phyloP scores from a whole-genome alignment of 1,140 invertebrate species.

The Diabrotica virgifera region DNA sequence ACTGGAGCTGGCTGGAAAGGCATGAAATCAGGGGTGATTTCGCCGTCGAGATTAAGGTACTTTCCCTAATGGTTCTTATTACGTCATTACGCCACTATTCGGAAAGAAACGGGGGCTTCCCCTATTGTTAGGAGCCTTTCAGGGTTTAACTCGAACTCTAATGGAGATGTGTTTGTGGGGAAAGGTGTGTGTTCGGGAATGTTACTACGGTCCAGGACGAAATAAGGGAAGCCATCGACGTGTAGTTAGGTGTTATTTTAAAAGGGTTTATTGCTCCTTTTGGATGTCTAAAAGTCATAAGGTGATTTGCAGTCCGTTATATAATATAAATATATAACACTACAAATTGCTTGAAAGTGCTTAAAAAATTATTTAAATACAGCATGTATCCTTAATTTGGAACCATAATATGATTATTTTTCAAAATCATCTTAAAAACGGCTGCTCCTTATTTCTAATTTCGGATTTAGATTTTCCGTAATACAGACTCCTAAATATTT shows the following conservation, averaged over 20 bases:
- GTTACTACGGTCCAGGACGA: background rate
- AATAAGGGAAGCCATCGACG: background rate
- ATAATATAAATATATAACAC: no score
- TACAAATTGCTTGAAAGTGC: no score
- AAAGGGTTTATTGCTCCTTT: background rate
- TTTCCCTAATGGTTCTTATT: conserved; percentile 15
- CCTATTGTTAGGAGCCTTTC: conserved; percentile 2
- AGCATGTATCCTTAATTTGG: no score
- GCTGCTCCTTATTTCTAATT: no score
- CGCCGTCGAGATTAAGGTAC: conserved; percentile 7
- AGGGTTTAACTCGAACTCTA: conserved; percentile 1
- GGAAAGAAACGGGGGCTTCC: conserved; percentile 15
- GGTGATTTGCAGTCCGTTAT: no score
- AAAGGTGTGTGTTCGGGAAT: background rate
- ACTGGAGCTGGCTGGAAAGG: conserved; percentile 2
- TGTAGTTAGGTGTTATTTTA: background rate
- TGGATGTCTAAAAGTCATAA: no score
- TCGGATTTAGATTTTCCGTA: no score
- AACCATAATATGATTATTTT: no score
- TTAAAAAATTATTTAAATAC: no score
- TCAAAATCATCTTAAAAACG: no score
- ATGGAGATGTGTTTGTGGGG: conserved; percentile 6
- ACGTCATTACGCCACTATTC: conserved; percentile 17
- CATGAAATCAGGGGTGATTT: conserved; percentile 15
- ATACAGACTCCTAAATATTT: no score